A percentile compares a stretch with the other conserved stretches of the same genome.
Conservation (phyloP, 64 coral and sea anemone species). For the Porites australiensis region DNA sequence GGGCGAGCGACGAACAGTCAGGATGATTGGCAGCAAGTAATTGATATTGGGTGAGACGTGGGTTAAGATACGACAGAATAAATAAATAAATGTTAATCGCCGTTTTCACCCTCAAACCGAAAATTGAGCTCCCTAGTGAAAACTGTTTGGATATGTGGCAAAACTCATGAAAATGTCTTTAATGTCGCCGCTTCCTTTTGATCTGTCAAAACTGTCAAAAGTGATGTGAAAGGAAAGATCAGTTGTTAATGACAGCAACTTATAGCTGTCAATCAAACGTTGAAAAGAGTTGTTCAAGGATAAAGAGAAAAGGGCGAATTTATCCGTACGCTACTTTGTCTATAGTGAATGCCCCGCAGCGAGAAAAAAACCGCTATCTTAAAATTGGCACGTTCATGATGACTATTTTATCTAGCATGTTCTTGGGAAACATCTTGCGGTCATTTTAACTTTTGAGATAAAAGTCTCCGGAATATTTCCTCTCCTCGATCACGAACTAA, state of each 20-base stretch:
- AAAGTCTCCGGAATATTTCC: constrained; percentile 1
- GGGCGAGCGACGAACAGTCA: constrained; percentile 81
- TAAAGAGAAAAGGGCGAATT: constrained; percentile 20
- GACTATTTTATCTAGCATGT: constrained; percentile 67
- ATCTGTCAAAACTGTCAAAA: constrained; percentile 89
- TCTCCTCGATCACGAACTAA: constrained; percentile 6
- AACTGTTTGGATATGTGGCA: constrained; percentile 89
- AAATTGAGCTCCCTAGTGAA: constrained; percentile 97
- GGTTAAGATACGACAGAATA: constrained; percentile 84
- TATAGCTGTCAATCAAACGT: constrained; percentile 74
- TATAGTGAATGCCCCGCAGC: constrained; percentile 49
- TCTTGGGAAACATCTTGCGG: constrained; percentile 68
- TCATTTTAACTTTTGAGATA: constrained; percentile 77
- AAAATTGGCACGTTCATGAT: constrained; percentile 64
- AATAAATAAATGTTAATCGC: constrained; percentile 90
- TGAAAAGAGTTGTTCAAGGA: constrained; percentile 72
- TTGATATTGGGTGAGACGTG: constrained; percentile 93
- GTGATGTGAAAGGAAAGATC: constrained; percentile 73
- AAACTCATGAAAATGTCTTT: constrained; percentile 79
- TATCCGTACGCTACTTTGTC: constrained; percentile 37
- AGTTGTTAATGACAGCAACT: constrained; percentile 82
- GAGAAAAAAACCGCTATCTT: constrained; percentile 67
- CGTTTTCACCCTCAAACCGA: constrained; percentile 82
- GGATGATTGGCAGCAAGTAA: constrained; percentile 93
- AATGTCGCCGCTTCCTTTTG: constrained; percentile 80